phyloP scores from a whole-genome alignment of 37 sponge, comb jelly and placozoan species.

The Halichondria panicea region DNA sequence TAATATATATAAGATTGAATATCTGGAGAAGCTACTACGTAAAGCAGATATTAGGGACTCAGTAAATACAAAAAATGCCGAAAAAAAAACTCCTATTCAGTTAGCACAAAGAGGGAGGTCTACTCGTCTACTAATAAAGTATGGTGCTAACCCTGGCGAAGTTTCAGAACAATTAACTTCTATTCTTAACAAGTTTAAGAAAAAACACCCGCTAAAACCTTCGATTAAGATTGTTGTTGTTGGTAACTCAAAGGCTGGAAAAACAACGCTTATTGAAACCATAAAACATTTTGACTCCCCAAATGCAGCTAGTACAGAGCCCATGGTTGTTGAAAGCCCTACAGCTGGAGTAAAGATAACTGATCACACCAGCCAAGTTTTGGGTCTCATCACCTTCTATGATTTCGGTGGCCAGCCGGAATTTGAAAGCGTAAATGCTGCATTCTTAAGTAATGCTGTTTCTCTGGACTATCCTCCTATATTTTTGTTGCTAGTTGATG shows the following conservation, averaged over 20 bases:
- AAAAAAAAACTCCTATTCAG: slow-evolving; percentile 22
- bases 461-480: neutral
- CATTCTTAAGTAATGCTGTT: slow-evolving; percentile 2
- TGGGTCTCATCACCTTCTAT: slow-evolving; percentile 14
- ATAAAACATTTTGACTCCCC: slow-evolving; percentile 9
- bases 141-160: slow-evolving; percentile 26
- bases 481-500: slow-evolving; percentile 27
- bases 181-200: neutral
- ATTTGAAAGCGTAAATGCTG: slow-evolving; percentile 19
- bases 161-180: neutral
- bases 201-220: neutral
- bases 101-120: slow-evolving; percentile 4
- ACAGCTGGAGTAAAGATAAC: slow-evolving; percentile 28
- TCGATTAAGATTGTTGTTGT: slow-evolving; percentile 6
- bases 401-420: slow-evolving; percentile 43
- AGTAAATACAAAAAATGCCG: no score
- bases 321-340: neutral
- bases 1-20: no score
- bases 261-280: slow-evolving; percentile 41
- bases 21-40: no score
- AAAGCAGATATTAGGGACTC: no score
- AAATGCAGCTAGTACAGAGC: no score
- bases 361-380: slow-evolving; percentile 7
- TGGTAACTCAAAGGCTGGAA: slow-evolving; percentile 33
- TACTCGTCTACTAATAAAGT: neutral